These are phyloP conservation scores for Drosophila tani DNA, from an alignment of 1,140 invertebrate genomes.

Conservation along the genomic window DNA sequence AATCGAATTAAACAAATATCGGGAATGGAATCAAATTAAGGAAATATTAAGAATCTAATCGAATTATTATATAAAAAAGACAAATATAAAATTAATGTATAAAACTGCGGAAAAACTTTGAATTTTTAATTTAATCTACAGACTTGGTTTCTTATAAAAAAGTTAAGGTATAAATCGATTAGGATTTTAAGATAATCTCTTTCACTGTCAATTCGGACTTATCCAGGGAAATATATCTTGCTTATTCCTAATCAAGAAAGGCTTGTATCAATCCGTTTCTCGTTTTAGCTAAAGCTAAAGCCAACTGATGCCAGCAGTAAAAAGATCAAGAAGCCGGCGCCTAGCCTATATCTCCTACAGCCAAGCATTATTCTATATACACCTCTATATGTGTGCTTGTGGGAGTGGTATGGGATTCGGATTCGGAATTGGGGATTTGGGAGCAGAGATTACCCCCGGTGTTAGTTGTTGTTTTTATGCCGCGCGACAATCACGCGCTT, in stretches of 20 bases:
- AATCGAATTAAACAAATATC: too few relatives aligned
- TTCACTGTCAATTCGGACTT: too few relatives aligned
- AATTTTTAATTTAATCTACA: too few relatives aligned
- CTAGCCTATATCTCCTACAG: conserved; percentile 12
- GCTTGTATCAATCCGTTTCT: background rate
- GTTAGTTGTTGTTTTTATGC: conserved; percentile 16
- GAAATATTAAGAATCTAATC: too few relatives aligned
- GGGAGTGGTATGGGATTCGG: background rate
- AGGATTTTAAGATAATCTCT: background rate
- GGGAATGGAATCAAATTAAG: too few relatives aligned
- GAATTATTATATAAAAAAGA: too few relatives aligned
- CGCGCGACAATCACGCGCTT: conserved; percentile 61
- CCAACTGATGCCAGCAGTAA: conserved; percentile 5
- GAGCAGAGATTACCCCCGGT: conserved; percentile 33
- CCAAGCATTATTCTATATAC: background rate
- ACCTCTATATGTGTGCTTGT: background rate
- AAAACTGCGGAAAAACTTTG: too few relatives aligned
- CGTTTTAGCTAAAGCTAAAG: background rate
- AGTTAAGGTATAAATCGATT: too few relatives aligned
- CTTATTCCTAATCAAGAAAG: background rate
- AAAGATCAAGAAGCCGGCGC: conserved; percentile 12
- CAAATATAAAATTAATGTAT: too few relatives aligned
- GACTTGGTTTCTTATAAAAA: too few relatives aligned
- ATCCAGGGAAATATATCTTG: background rate
- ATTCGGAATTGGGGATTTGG: conserved; percentile 15